Base-by-base conservation (phyloP, 2,888 invertebrate species). In the Pharmacophagus antenor region DNA sequence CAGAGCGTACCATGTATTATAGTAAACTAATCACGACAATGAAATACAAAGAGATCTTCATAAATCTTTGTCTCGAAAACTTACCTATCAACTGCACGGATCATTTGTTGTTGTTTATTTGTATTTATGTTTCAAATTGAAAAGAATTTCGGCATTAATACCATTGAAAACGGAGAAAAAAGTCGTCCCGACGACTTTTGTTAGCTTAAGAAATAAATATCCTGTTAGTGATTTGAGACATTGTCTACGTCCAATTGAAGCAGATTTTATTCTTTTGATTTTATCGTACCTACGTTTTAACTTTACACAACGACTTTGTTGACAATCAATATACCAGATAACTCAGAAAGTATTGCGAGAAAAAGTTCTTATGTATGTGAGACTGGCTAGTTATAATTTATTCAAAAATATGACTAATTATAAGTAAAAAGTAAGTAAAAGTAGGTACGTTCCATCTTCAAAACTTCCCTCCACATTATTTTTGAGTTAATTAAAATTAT, bases 81-180 rank as follows among this genome's bases (percentile, higher is more conserved):
- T 0, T 50, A 23, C 52, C 41, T 22, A n/a, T 41, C 52, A 52
- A 42, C 41, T 41, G 23, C 22, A 58, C 41, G 42, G 27, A 49
- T 53, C 21, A 53, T 48, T 53, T 53, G 41, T 48, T 23, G 48
- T 58, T 58, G 20, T 21, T 53, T 58, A 44, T 25, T 49, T 25
- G 37, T 49, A 25, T 53, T 58, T 58, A 53, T 42, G 21, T 25
- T 54, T 47, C 48, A 25, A 53, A 20, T 21, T 53, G 25, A 42
- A 41, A 47, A 52, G 46, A 47, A 27, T 48, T 48, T 53, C 52
- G 12, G 37, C 47, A 27, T 53, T 53, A 53, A 53, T 58, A 42
- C 53, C 41, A 42, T 58, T 48, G 52, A 27, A 53, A 53, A 20
- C 21, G 25, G 23, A 51, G 44, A 46, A 57, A 56, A 49, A 56